phyloP scores from a whole-genome alignment of 1,140 invertebrate species.

The Aphidius gifuensis region DNA sequence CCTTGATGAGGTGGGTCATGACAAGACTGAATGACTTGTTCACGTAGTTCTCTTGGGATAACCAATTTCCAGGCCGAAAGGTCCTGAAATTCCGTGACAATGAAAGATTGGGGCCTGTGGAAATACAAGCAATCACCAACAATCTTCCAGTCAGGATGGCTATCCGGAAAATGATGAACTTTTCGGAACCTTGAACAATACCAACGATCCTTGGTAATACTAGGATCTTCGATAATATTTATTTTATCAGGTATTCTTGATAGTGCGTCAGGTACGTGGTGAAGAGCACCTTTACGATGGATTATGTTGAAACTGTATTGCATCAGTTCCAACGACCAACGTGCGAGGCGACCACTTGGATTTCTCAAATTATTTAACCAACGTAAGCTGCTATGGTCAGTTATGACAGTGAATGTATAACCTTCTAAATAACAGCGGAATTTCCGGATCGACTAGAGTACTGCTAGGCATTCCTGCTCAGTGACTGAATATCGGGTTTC shows the following conservation, averaged over 20 bases:
- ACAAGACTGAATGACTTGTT: not conserved
- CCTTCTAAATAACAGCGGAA: slow-evolving; percentile 43
- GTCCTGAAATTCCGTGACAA: slow-evolving; percentile 15
- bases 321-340: slow-evolving; percentile 19
- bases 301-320: slow-evolving; percentile 25
- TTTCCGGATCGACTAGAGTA: slow-evolving; percentile 12
- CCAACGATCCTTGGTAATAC: slow-evolving; percentile 16
- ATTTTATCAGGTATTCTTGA: slow-evolving; percentile 18
- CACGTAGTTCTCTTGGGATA: slow-evolving; percentile 23
- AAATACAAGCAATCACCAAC: slow-evolving; percentile 15
- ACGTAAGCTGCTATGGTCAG: slow-evolving; percentile 45
- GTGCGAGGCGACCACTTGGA: slow-evolving; percentile 23
- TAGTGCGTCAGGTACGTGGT: slow-evolving; percentile 28
- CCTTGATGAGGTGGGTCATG: not conserved
- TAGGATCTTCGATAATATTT: not conserved
- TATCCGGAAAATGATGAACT: slow-evolving; percentile 14
- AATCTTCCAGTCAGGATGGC: slow-evolving; percentile 16
- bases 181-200: slow-evolving; percentile 19
- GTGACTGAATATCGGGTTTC: no score
- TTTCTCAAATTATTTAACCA: slow-evolving; percentile 45
- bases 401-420: slow-evolving; percentile 43
- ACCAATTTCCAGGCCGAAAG: slow-evolving; percentile 33
- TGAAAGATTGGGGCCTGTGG: slow-evolving; percentile 16
- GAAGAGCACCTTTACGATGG: slow-evolving; percentile 36
- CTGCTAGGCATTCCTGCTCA: no score